These are phyloP conservation scores for Phoxinus dragarum DNA, from an alignment of 2,797 vertebrate species.

Conservation along the genomic window DNA sequence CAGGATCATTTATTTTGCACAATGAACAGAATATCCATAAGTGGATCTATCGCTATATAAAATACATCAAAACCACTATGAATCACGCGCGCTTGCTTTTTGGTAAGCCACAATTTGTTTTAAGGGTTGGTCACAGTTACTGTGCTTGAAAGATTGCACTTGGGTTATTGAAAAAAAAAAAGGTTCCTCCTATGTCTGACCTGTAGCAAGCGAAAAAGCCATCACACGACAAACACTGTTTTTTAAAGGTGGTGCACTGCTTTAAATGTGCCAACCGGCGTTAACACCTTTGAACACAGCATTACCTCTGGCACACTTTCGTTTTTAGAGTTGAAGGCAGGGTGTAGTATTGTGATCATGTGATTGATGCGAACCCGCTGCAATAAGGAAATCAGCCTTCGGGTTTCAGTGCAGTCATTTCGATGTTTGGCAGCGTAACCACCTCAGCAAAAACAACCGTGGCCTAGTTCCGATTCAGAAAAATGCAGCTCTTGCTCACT, in stretches of 20 bases:
- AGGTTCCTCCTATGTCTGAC: not conserved
- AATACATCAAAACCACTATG: constrained; percentile 26
- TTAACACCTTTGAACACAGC: not conserved
- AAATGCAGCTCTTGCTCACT: constrained; percentile 21
- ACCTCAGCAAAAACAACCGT: constrained; percentile 19
- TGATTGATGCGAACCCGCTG: constrained; percentile 40
- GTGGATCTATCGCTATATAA: constrained; percentile 22
- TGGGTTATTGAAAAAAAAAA: not conserved
- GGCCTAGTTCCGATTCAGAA: constrained; percentile 10
- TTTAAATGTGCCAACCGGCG: not conserved
- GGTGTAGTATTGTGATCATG: not conserved
- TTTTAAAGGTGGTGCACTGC: not conserved
- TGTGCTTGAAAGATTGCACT: constrained; percentile 37
- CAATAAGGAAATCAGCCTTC: constrained; percentile 40
- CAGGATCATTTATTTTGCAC: constrained; percentile 20
- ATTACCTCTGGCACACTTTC: constrained; percentile 22
- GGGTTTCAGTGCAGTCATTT: constrained; percentile 13
- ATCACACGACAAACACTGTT: not conserved
- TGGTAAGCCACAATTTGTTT: constrained; percentile 12
- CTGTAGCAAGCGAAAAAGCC: constrained; percentile 1
- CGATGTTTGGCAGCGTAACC: constrained; percentile 16
- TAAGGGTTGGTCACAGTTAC: not conserved
- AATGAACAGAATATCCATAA: constrained; percentile 13
- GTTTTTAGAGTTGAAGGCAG: constrained; percentile 14
- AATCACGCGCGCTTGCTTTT: constrained; percentile 3